These are phyloP conservation scores for Caenorhabditis becei DNA, from an alignment of 2,888 invertebrate genomes.

Conservation along the genomic window DNA sequence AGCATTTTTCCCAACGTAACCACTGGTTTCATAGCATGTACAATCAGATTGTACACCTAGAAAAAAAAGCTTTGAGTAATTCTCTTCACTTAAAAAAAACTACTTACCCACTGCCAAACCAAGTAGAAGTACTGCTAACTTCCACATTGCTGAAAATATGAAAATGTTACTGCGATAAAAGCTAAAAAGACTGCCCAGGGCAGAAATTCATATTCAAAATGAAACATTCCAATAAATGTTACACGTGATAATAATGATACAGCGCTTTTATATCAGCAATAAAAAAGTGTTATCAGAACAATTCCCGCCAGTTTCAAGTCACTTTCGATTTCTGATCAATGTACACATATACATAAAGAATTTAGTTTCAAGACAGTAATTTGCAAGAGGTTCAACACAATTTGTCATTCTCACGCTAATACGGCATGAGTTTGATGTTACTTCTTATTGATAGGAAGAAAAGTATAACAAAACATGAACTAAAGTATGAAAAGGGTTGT, in stretches of 20 bases:
- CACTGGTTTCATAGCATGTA: conserved; percentile 16
- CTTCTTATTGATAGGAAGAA: too few species aligned
- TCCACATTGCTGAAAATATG: conserved; percentile 1
- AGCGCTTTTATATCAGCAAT: not conserved
- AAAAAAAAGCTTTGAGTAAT: not conserved
- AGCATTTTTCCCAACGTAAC: conserved; percentile 26
- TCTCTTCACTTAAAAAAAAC: not conserved
- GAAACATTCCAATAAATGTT: not conserved
- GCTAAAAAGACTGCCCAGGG: not conserved
- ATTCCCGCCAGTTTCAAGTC: not conserved
- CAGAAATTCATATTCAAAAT: too few species aligned
- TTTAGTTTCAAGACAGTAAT: too few species aligned
- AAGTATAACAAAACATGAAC: too few species aligned
- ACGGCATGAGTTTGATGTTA: too few species aligned
- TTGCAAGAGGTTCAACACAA: not conserved
- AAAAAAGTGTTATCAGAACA: conserved; percentile 1
- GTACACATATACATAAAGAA: not conserved
- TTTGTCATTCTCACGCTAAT: too few species aligned
- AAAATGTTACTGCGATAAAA: too few species aligned
- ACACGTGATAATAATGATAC: conserved; percentile 6
- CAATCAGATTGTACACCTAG: conserved; percentile 4
- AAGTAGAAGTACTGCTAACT: not conserved
- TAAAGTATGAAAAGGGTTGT: too few species aligned
- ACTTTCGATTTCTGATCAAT: not conserved
- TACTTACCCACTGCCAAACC: not conserved